phyloP scores from a whole-genome alignment of 1,140 invertebrate species.

The Danaus melanippus region DNA sequence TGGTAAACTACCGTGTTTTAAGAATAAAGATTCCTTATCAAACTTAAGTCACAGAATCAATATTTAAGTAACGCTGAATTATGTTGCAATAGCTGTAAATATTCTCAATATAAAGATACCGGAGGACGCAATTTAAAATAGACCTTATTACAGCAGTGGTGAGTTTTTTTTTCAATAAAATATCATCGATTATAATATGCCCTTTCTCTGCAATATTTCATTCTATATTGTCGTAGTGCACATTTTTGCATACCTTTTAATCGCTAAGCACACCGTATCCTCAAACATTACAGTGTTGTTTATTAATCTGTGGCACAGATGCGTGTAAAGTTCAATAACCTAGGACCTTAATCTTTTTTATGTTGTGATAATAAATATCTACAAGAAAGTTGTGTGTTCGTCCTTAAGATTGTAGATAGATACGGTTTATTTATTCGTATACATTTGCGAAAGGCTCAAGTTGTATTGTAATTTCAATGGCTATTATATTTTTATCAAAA shows the following conservation, averaged over 20 bases:
- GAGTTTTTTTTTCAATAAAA: too few relatives aligned
- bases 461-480: background rate
- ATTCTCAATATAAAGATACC: background rate
- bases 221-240: conserved; percentile 6
- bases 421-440: conserved; percentile 6
- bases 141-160: too few relatives aligned
- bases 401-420: conserved; percentile 5
- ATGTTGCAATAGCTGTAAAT: conserved; percentile 8
- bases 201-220: too few relatives aligned
- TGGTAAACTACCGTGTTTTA: conserved; percentile 9
- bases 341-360: conserved; percentile 18
- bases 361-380: conserved; percentile 20
- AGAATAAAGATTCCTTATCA: conserved; percentile 34
- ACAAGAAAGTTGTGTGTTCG: conserved; percentile 16
- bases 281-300: conserved; percentile 11
- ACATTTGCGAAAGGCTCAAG: conserved; percentile 7
- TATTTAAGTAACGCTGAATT: conserved; percentile 19
- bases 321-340: conserved; percentile 18
- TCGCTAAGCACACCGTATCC: conserved; percentile 5
- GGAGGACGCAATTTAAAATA: background rate
- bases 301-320: conserved; percentile 20
- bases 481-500: too few relatives aligned
- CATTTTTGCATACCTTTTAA: conserved; percentile 5
- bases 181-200: too few relatives aligned
- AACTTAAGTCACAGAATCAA: conserved; percentile 31